phyloP scores from a whole-genome alignment of 2,888 invertebrate genomes.

The Lucinisca nassula region DNA sequence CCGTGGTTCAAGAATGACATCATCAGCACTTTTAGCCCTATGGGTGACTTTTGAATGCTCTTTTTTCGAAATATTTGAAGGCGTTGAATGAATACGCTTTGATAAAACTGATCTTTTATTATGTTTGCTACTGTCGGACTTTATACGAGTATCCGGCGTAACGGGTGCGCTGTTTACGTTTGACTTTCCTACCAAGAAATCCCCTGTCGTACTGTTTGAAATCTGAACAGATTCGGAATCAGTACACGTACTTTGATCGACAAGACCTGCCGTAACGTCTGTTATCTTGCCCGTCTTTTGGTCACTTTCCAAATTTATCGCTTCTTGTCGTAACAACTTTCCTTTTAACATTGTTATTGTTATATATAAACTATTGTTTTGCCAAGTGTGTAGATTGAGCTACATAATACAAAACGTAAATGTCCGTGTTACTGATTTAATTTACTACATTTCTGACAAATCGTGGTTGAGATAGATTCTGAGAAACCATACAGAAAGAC shows the following conservation, averaged over 20 bases:
- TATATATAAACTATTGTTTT: no score
- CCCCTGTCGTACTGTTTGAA: no score
- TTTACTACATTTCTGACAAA: no score
- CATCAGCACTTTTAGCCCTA: not conserved
- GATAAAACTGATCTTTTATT: not conserved
- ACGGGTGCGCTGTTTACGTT: no score
- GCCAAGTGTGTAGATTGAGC: no score
- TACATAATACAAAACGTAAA: no score
- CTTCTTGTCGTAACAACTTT: not conserved
- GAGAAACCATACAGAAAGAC: no score
- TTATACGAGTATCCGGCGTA: no score
- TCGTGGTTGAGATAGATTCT: no score
- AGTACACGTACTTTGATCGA: not conserved
- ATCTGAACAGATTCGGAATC: not conserved
- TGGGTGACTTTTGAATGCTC: not conserved
- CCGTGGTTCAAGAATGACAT: not conserved
- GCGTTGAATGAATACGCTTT: not conserved
- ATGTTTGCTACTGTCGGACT: no score
- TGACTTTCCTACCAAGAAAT: no score
- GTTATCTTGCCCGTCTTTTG: not conserved
- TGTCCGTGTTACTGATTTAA: no score
- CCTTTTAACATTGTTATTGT: constrained; percentile 3
- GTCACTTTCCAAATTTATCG: constrained; percentile 6
- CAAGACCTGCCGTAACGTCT: not conserved
- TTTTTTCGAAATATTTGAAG: not conserved